Base-by-base conservation (phyloP, 2,888 invertebrate species). In the Aleiodes testaceus region DNA sequence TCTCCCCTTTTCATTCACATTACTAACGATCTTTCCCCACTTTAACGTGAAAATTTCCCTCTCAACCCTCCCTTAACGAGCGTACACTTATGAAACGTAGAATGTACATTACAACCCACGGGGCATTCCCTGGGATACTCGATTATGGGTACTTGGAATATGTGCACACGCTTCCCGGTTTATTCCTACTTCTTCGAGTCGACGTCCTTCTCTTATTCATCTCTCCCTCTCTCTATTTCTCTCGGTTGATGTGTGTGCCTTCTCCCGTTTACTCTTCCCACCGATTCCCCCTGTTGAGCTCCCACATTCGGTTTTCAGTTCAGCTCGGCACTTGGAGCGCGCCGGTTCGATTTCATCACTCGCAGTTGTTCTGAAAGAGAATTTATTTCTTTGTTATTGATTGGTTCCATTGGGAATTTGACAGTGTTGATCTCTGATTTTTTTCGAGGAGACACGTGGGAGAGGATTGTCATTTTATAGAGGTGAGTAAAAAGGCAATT, bases 281-380 rank as follows among this genome's bases (percentile, higher is more conserved):
- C 52, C 50, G 63, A 63, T 53, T 53, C 53, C 53, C 22, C 26
- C 22, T 22, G 63, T 44, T 22, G 63, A 50, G 69, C 52, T 75
- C 70, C 11, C 68, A 69, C 65, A 65, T 61, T 61, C 71, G 73
- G 69, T 72, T 74, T 75, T 81, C 82, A 85, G 85, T 85, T 74
- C 73, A 78, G 80, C 80, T 81, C 79, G 78, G 79, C 81, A 77
- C 82, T 78, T 76, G 75, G 80, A 72, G 75, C 79, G 82, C 76
- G 81, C 74, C 76, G 78, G 81, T 76, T 74, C 77, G 72, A 47
- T 72, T 69, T 55, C 49, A 67, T 68, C 65, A 69, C 14, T 30
- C n/a, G 12, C 5, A 20, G 14, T 36, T 53, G 22, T 36, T 47
- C 52, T 2, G 14, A 53, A 4, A 53, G 26, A 7, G 4, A 11